Conservation (phyloP, 2,113 vertebrate genomes). For the Sylvia atricapilla region DNA sequence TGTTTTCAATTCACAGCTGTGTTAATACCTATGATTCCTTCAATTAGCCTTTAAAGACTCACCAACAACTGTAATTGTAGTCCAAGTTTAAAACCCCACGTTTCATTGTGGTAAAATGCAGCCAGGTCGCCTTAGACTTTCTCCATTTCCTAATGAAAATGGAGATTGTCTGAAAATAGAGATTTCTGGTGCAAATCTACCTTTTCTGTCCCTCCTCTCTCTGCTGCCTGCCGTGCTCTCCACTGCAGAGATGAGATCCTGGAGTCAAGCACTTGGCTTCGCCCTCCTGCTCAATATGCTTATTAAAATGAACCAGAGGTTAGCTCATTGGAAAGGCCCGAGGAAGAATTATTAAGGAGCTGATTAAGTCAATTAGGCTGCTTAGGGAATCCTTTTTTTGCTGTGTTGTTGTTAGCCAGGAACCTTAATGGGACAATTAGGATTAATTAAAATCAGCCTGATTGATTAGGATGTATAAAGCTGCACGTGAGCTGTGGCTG, state of each 20-base stretch:
- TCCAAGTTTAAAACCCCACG: neutral
- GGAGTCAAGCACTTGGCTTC: neutral
- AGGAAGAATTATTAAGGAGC: slow-evolving; percentile 62
- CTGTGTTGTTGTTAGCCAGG: slow-evolving; percentile 50
- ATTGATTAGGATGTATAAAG: slow-evolving; percentile 60
- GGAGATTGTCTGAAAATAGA: too few species aligned
- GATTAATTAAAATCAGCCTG: slow-evolving; percentile 68
- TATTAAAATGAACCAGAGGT: slow-evolving; percentile 54
- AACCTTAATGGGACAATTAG: slow-evolving; percentile 64
- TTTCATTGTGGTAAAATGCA: neutral
- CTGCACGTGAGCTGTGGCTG: neutral
- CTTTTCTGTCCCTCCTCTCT: neutral
- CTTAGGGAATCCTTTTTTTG: slow-evolving; percentile 46
- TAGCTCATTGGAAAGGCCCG: slow-evolving; percentile 46
- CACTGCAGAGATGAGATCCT: neutral
- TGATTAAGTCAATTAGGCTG: slow-evolving; percentile 65
- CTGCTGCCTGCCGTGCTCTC: neutral
- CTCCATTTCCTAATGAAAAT: neutral
- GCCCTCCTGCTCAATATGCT: slow-evolving; percentile 16
- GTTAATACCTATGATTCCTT: neutral
- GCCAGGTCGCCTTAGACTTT: neutral
- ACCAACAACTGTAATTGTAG: neutral
- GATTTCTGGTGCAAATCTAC: too few species aligned
- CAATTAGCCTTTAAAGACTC: neutral
- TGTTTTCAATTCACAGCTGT: neutral